These are phyloP conservation scores for Mobula hypostoma DNA, from an alignment of 2,113 vertebrate genomes.

Conservation along the genomic window DNA sequence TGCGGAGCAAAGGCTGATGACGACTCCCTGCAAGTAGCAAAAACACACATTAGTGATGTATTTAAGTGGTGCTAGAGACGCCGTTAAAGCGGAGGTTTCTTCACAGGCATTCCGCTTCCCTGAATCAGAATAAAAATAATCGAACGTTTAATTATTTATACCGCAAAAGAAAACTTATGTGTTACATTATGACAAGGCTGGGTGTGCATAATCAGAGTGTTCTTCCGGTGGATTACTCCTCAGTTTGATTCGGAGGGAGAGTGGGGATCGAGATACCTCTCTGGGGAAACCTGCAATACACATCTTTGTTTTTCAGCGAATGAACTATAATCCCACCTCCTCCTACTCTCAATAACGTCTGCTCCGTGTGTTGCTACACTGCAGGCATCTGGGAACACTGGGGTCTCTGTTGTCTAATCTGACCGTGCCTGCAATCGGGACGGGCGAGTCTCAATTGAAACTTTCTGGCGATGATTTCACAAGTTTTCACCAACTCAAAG, in stretches of 20 bases:
- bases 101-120: not conserved
- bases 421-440: not conserved
- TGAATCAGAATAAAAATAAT: not conserved
- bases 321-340: not conserved
- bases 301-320: not conserved
- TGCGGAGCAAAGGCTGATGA: too few species aligned
- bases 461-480: not conserved
- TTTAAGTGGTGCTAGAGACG: not conserved
- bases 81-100: not conserved
- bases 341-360: not conserved
- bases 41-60: not conserved
- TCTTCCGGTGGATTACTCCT: not conserved
- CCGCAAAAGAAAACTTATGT: not conserved
- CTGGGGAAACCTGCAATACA: not conserved
- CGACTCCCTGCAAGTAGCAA: not conserved
- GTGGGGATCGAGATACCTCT: not conserved
- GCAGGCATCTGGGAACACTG: not conserved
- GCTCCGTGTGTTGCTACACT: not conserved
- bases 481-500: not conserved
- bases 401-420: not conserved
- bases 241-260: not conserved
- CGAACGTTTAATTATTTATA: constrained; percentile 32
- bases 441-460: not conserved
- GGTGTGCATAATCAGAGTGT: not conserved
- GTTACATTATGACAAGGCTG: not conserved